These are phyloP conservation scores for Delphinus delphis DNA, from an alignment of 2,113 vertebrate species.

Conservation along the genomic window DNA sequence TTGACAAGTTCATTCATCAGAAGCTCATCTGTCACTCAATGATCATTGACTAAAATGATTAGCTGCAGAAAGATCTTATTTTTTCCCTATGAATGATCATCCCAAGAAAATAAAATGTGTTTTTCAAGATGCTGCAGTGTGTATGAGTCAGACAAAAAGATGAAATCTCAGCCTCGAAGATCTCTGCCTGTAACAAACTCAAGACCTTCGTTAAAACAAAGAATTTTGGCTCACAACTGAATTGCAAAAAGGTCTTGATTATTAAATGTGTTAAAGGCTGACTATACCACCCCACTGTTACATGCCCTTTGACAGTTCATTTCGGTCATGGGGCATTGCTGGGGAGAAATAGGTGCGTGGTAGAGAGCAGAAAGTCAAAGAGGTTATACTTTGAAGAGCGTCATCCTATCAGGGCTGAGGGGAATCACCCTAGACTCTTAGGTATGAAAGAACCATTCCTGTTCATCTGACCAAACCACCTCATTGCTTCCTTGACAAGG, in stretches of 20 bases:
- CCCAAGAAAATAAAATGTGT: constrained; percentile 3
- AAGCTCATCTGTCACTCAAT: not conserved
- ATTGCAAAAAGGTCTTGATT: not conserved
- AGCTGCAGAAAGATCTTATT: not conserved
- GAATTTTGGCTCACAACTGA: not conserved
- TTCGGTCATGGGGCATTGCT: not conserved
- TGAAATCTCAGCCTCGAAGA: not conserved
- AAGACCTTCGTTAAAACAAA: not conserved
- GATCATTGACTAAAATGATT: constrained; percentile 2
- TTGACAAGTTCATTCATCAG: not conserved
- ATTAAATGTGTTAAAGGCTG: not conserved
- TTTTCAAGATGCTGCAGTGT: not conserved
- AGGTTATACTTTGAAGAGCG: not conserved
- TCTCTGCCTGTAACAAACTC: not conserved
- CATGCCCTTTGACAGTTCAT: not conserved
- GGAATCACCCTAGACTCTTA: not conserved
- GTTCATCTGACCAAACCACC: not conserved
- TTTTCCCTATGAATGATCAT: not conserved
- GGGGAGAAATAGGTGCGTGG: not conserved
- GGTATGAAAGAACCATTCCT: not conserved
- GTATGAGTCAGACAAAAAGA: not conserved
- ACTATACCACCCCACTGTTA: not conserved
- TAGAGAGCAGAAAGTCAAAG: not conserved
- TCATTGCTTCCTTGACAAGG: not conserved
- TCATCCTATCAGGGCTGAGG: not conserved